Percentiles rank a stretch among this genome's conserved stretches.
Conservation (phyloP, 2,888 invertebrate species). For the Tortrix viridana region DNA sequence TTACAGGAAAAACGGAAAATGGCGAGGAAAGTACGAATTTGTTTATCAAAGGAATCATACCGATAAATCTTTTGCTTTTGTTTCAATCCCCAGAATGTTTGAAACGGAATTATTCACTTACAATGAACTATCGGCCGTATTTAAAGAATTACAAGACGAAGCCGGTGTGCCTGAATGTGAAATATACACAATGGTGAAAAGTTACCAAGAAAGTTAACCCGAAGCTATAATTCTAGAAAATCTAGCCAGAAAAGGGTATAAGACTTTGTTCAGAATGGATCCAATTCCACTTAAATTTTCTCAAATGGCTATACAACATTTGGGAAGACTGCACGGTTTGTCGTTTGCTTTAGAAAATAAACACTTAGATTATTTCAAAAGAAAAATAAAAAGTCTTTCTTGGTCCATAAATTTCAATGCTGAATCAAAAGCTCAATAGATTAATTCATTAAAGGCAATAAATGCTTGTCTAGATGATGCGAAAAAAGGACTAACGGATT, state of each 20-base stretch:
- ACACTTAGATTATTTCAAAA: conserved; percentile 36
- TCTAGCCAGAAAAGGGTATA: conserved; percentile 48
- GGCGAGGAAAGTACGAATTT: conserved; percentile 54
- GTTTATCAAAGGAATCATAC: conserved; percentile 55
- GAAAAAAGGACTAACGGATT: not conserved
- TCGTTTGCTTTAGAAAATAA: conserved; percentile 47
- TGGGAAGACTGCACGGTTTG: conserved; percentile 51
- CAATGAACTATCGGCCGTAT: conserved; percentile 47
- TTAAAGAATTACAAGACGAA: conserved; percentile 46
- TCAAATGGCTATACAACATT: conserved; percentile 45
- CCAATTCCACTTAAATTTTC: conserved; percentile 47
- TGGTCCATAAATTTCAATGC: conserved; percentile 45
- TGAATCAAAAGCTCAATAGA: conserved; percentile 46
- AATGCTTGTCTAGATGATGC: conserved; percentile 11
- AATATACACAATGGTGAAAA: conserved; percentile 43
- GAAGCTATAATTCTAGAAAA: conserved; percentile 50
- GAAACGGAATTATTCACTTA: conserved; percentile 52
- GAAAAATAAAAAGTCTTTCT: conserved; percentile 46
- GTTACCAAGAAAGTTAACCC: conserved; percentile 40
- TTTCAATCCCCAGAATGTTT: conserved; percentile 46
- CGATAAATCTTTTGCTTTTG: conserved; percentile 41
- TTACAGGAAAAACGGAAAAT: conserved; percentile 53
- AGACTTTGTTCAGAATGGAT: conserved; percentile 44
- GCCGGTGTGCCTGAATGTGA: conserved; percentile 41
- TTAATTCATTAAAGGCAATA: conserved; percentile 40